Base-by-base conservation (phyloP, 2,113 vertebrate species). In the Dissostichus mawsoni region DNA sequence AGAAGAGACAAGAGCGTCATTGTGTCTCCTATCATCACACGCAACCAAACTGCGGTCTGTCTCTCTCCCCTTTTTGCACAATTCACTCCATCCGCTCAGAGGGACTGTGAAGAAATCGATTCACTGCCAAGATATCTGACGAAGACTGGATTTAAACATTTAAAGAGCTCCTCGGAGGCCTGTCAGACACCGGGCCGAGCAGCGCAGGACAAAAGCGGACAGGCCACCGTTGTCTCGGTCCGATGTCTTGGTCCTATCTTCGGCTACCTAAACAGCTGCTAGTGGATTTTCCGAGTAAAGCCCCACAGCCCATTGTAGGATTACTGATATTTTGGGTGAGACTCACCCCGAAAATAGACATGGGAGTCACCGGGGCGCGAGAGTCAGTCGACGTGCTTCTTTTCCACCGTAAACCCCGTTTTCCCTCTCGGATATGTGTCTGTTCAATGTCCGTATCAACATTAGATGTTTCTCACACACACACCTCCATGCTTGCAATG, bases 1-100 rank as follows among this genome's bases (percentile, higher is more conserved):
- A 99, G 94, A 83, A 99, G 96, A 96, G 98, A 98, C 95, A 99
- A 94, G 96, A 98, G 96, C 96, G 97, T 99, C 98, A 99, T 99
- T 91, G 98, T 98, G 96, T 99, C 98, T 96, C 98, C 97, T 99
- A 98, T 97, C 98, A 99, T 99, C 93, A 94, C 93, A 93, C 92
- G 90, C 87, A 82, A 80, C 85, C 81, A 64, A 87, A 52, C 92
- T 87, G 92, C 88, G 69, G 77, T 86, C 91, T 69, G 56, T 80
- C 87, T 81, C 87, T 63, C 48, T 41, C 80, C 66, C 45, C 61
- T 47, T 79, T 73, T 62, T 53, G 81, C 82, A 76, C 86, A 52
- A 63, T 75, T 94, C 92, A 93, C 88, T 92, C 90, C 93, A 92
- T 93, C 78, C 85, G 88, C 68, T 67, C 69, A 51, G 75, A 61